Percentiles rank a stretch among this genome's conserved stretches.
Evolutionary conservation across 2,113 vertebrate species (phyloP).

Genomic region (Tursiops truncatus): DNA sequence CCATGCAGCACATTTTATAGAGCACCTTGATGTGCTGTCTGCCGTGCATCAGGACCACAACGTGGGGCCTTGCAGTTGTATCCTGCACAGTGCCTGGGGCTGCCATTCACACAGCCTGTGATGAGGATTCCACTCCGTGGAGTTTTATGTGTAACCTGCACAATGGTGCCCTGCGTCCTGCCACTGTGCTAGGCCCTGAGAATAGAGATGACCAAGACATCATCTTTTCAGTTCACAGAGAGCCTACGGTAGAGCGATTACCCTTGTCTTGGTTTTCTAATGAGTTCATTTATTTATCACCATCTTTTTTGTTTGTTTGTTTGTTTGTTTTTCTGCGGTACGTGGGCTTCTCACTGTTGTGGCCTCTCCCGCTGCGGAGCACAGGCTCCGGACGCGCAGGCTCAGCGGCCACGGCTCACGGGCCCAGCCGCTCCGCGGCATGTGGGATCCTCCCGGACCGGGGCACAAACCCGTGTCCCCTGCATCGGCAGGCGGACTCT

Average conservation of each 20-base stretch:
- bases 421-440: no score
- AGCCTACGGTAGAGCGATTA: not conserved
- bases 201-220: not conserved
- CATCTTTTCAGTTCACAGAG: not conserved
- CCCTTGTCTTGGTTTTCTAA: not conserved
- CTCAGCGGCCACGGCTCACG: no score
- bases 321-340: no score
- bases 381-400: no score
- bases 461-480: no score
- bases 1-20: not conserved
- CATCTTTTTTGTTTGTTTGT: no score
- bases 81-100: not conserved
- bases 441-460: no score
- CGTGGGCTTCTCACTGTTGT: no score
- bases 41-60: not conserved
- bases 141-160: not conserved
- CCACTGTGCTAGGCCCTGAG: not conserved
- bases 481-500: no score
- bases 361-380: no score
- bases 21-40: not conserved
- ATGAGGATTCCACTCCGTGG: not conserved
- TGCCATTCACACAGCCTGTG: not conserved
- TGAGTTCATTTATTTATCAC: not conserved
- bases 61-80: accelerated
- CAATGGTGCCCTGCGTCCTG: not conserved